Conservation (phyloP, 1,140 invertebrate genomes). For the Theocolax elegans region DNA sequence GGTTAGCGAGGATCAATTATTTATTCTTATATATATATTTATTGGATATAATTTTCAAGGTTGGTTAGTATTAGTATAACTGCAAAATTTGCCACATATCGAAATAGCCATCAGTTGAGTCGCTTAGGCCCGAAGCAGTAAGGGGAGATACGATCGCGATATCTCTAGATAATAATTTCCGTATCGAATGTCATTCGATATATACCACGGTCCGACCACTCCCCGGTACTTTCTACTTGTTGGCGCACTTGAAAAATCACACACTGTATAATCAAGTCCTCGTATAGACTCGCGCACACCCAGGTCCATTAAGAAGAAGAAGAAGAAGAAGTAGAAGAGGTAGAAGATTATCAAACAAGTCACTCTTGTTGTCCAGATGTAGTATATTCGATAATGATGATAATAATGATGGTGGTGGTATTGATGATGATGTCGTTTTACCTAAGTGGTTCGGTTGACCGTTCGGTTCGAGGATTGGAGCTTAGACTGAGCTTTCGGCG, state of each 20-base stretch:
- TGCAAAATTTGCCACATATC: neutral
- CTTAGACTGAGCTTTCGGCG: conserved; percentile 64
- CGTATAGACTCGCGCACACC: conserved; percentile 24
- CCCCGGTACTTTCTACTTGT: conserved; percentile 38
- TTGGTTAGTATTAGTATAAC: conserved; percentile 5
- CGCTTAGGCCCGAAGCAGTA: too few species aligned
- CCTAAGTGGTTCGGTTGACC: conserved; percentile 67
- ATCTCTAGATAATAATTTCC: too few species aligned
- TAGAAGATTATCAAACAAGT: too few species aligned
- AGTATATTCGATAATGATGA: neutral
- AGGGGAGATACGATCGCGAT: too few species aligned
- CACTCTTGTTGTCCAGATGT: too few species aligned
- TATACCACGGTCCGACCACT: conserved; percentile 45
- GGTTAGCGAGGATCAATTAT: conserved; percentile 8
- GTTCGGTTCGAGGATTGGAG: conserved; percentile 68
- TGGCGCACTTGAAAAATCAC: conserved; percentile 22
- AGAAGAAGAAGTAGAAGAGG: too few species aligned
- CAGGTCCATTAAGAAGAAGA: too few species aligned
- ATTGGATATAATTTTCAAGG: neutral
- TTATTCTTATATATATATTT: conserved; percentile 3
- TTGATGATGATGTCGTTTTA: too few species aligned
- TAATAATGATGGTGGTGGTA: too few species aligned
- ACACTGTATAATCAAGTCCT: conserved; percentile 14
- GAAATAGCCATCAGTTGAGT: neutral
- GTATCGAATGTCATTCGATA: too few species aligned